These are phyloP conservation scores for Halotydeus destructor DNA, from an alignment of 1,140 invertebrate species.

Conservation along the genomic window DNA sequence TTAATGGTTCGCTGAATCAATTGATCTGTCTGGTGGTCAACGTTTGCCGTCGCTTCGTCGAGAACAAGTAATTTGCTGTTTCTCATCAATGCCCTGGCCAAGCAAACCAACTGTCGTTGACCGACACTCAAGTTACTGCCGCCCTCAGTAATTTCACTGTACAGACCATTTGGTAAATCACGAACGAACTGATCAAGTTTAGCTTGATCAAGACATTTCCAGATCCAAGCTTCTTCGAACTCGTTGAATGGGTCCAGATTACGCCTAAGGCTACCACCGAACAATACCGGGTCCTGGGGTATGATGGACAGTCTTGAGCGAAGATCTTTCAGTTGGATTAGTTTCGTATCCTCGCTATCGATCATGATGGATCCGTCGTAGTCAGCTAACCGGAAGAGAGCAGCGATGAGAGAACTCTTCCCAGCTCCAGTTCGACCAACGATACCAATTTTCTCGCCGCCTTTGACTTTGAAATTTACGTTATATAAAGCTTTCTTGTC, in stretches of 20 bases:
- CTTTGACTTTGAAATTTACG: conserved; percentile 31
- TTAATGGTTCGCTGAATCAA: conserved; percentile 25
- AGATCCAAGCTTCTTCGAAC: conserved; percentile 18
- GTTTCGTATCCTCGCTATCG: conserved; percentile 56
- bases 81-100: conserved; percentile 44
- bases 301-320: conserved; percentile 48
- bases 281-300: conserved; percentile 36
- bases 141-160: conserved; percentile 22
- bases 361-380: conserved; percentile 47
- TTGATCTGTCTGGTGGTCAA: conserved; percentile 44
- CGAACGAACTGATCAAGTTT: conserved; percentile 19
- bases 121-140: conserved; percentile 42
- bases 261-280: conserved; percentile 23
- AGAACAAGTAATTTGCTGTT: conserved; percentile 41
- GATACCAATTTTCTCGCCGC: conserved; percentile 23
- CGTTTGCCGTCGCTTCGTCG: conserved; percentile 51
- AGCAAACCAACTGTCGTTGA: conserved; percentile 47
- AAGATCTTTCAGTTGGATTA: conserved; percentile 41
- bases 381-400: conserved; percentile 25
- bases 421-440: conserved; percentile 30
- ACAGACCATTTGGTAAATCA: conserved; percentile 4
- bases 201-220: conserved; percentile 20
- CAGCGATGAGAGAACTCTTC: conserved; percentile 22
- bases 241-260: conserved; percentile 20
- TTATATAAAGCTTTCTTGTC: conserved; percentile 38